Conservation (phyloP, 2,113 vertebrate genomes). For the Euleptes europaea region DNA sequence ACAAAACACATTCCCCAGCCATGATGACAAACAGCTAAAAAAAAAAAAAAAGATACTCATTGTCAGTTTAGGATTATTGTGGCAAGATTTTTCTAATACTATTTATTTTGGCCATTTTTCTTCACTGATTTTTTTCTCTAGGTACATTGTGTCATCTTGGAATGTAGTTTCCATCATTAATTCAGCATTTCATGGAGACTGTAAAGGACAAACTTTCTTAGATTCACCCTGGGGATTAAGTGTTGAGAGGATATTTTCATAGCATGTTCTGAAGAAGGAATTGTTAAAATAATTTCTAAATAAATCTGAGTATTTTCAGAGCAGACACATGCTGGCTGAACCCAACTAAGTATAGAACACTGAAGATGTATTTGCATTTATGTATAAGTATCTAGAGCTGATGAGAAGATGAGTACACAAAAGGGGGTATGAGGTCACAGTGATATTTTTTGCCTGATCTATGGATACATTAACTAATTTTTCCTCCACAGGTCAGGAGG, state of each 20-base stretch:
- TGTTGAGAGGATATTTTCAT: constrained; percentile 16
- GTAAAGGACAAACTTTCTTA: constrained; percentile 23
- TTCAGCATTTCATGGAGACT: constrained; percentile 52
- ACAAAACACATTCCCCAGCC: constrained; percentile 40
- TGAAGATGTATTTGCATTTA: constrained; percentile 77
- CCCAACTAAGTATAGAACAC: constrained; percentile 82
- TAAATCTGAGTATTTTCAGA: constrained; percentile 78
- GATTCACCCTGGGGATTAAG: constrained; percentile 42
- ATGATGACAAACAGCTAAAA: constrained; percentile 26
- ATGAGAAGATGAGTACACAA: constrained; percentile 83
- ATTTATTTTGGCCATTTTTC: constrained; percentile 58
- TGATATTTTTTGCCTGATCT: constrained; percentile 81
- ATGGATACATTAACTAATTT: constrained; percentile 80
- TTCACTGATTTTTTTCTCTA: constrained; percentile 43
- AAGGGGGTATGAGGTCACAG: constrained; percentile 81
- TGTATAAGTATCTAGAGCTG: constrained; percentile 78
- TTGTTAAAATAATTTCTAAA: constrained; percentile 78
- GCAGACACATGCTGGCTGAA: constrained; percentile 77
- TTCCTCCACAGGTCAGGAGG: constrained; percentile 73
- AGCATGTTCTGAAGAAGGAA: constrained; percentile 63
- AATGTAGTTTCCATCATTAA: constrained; percentile 43
- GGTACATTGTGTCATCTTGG: constrained; percentile 41
- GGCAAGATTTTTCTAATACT: constrained; percentile 54
- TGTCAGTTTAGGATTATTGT: constrained; percentile 50
- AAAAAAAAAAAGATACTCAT: constrained; percentile 71